Base-by-base conservation (phyloP, 2,888 invertebrate species). In the Sceliomorpha sp. region DNA sequence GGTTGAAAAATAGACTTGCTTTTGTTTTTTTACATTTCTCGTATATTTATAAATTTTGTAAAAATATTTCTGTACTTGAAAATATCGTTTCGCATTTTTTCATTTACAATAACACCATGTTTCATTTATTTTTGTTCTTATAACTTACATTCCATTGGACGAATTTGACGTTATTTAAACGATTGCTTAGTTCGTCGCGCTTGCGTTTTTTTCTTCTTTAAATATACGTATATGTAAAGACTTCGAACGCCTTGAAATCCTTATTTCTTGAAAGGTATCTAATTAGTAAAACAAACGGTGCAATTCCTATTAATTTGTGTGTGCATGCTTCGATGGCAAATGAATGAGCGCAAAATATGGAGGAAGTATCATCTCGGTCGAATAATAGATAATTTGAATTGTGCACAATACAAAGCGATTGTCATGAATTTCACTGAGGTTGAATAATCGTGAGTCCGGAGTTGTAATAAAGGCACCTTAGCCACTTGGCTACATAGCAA, bases 1-100 rank as follows among this genome's bases (percentile, higher is more conserved):
- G 37, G n/a, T 69, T 68, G 56, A 69, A 68, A 68, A 68, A 68
- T 68, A 68, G 44, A 56, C 45, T 26, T n/a, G n/a, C n/a, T n/a
- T n/a, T n/a, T n/a, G n/a, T n/a, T 51, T 39, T 56, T 32, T 34
- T 45, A 44, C 15, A 17, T 27, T 47, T 64, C 39, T 55, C 34
- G 53, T 60, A 66, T 39, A 64, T 13, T 58, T 67, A 60, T 59
- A 67, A 67, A 67, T 60, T 60, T 67, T 59, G 59, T 47, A 67
- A 67, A 67, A 67, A 67, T 67, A 67, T 55, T 66, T 58, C 39
- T 50, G 26, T 59, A 36, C 14, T 67, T 45, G 32, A 59, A 59
- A 53, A 64, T 59, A 67, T 42, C 36, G 29, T 32, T 39, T n/a
- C n/a, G n/a, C n/a, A n/a, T n/a, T n/a, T n/a, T n/a, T n/a, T n/a